Evolutionary conservation across 2,888 invertebrate species (phyloP).

Genomic region (Cryptophagus acutangulus): DNA sequence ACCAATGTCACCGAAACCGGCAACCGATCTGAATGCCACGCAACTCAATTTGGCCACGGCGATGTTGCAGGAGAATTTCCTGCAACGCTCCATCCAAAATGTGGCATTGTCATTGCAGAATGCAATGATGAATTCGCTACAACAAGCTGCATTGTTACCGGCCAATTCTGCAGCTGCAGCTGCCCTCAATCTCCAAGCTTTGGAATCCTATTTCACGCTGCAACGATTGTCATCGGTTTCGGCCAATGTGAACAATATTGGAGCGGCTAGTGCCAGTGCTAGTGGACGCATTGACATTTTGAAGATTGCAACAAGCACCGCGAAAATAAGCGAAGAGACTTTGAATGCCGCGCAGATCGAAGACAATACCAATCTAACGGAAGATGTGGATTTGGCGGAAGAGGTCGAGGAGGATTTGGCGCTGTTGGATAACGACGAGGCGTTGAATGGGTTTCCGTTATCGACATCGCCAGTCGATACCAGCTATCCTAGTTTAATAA

Average conservation of each 20-base stretch:
- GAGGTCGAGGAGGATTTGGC: conserved; percentile 72
- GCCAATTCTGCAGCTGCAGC: conserved; percentile 80
- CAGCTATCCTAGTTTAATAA: conserved; percentile 64
- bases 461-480: conserved; percentile 60
- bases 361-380: conserved; percentile 45
- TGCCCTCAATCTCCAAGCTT: conserved; percentile 77
- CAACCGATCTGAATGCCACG: conserved; percentile 23
- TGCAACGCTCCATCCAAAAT: conserved; percentile 58
- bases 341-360: conserved; percentile 34
- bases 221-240: conserved; percentile 71
- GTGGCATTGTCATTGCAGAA: conserved; percentile 78
- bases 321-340: conserved; percentile 43
- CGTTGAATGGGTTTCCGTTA: conserved; percentile 52
- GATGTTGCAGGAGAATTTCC: conserved; percentile 60
- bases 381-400: conserved; percentile 64
- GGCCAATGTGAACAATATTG: conserved; percentile 43
- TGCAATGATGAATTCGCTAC: conserved; percentile 78
- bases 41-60: conserved; percentile 49
- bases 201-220: conserved; percentile 79
- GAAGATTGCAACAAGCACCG: conserved; percentile 55
- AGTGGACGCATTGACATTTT: conserved; percentile 60
- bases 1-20: conserved; percentile 29
- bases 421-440: conserved; percentile 68
- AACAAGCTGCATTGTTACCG: conserved; percentile 76
- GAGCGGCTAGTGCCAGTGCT: conserved; percentile 34